Evolutionary conservation across 2,888 invertebrate genomes (phyloP).

Genomic region (Cyclophora punctaria): DNA sequence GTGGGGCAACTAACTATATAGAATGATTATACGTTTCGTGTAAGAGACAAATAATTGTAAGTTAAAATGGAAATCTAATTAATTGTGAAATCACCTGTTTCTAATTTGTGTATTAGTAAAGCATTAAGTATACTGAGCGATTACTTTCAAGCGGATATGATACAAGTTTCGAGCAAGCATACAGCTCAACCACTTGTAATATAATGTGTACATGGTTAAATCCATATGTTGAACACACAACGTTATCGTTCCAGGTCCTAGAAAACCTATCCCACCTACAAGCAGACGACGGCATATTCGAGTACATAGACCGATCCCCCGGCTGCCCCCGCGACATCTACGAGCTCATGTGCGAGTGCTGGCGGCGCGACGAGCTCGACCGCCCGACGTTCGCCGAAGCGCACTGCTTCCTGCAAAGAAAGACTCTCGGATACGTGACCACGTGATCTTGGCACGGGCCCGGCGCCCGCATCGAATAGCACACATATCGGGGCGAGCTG

Average conservation of each 20-base stretch:
- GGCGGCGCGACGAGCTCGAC: conserved; percentile 83
- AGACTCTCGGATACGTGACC: conserved; percentile 32
- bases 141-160: no score
- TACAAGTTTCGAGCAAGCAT: no score
- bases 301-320: conserved; percentile 78
- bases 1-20: no score
- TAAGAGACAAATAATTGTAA: no score
- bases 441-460: conserved; percentile 43
- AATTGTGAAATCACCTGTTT: no score
- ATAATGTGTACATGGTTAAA: no score
- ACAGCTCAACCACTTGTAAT: no score
- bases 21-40: no score
- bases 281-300: conserved; percentile 76
- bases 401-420: conserved; percentile 84
- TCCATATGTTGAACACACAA: no score
- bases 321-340: conserved; percentile 87
- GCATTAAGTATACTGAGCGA: no score
- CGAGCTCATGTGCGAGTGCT: conserved; percentile 90
- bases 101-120: no score
- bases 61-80: no score
- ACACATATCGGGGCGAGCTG: conserved; percentile 23
- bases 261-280: conserved; percentile 85
- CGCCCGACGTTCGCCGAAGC: conserved; percentile 88
- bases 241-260: conserved; percentile 73
- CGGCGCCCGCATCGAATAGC: conserved; percentile 20